Evolutionary conservation across 2,797 vertebrate species (phyloP), one percentile per base, ranked within the genome.

Genomic region (Novumbra hubbsi): DNA sequence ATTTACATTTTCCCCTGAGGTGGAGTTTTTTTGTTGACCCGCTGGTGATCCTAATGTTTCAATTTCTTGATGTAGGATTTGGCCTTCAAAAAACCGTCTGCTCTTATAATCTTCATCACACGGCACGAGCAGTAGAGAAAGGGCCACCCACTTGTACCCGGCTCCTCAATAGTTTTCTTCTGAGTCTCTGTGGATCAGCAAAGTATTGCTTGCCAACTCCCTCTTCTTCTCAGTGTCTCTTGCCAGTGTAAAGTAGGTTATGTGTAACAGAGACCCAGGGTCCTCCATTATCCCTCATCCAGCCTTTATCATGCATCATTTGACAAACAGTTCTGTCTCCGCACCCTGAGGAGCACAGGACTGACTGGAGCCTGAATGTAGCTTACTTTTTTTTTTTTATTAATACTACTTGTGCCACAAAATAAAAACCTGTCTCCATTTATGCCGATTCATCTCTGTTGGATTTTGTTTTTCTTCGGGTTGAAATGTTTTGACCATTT

Each of bases 181-280:
- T 2, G 41, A 45, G 41, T 12, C 41, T 45, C 41, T 45, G 41
- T 14, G 41, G 8, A 12, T 45, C 41, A 45, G 14, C 41, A 45
- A 11, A 12, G 41, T 45, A 45, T 45, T 14, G 41, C 41, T 24
- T 57, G 3, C 55, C 41, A 1, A 4, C 24, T 45, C 21, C 76
- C 57, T 48, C n/a, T 38, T 34, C 9, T 38, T 82, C 41, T 67
- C 17, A 16, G 8, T 34, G n/a, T 73, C 14, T 67, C 16, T 62
- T 76, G 73, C 74, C 79, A 30, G 75, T 76, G 70, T 68, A 84
- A 87, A 84, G 77, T 81, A 84, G 83, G 80, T 84, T 84, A 83
- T 76, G 70, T 66, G 67, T 63, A 69, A 69, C 73, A 52, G 67
- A 66, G 71, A 63, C 66, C 8, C 50, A 68, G 16, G 32, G 32